A percentile compares a stretch with the other conserved stretches of the same genome.
Evolutionary conservation across 64 coral and sea anemone genomes (phyloP).

Genomic region (Pocillopora verrucosa): DNA sequence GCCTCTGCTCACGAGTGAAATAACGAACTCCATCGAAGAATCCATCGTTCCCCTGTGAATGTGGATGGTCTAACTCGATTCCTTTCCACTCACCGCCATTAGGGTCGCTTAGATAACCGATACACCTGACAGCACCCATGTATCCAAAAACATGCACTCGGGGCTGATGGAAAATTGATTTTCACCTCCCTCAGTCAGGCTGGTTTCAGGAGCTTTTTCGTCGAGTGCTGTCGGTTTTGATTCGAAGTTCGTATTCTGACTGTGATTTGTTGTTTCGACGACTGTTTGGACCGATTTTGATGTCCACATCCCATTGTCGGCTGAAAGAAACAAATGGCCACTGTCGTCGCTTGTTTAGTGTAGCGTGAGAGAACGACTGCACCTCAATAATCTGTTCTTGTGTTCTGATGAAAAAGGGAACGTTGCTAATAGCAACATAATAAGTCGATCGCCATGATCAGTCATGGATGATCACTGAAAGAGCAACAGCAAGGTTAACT

Average conservation of each 20-base stretch:
- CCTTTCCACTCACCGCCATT: constrained; percentile 70
- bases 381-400: too few relatives aligned
- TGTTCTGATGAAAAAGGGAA: too few relatives aligned
- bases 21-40: constrained; percentile 32
- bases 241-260: neutral
- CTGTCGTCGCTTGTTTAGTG: too few relatives aligned
- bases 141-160: constrained; percentile 72
- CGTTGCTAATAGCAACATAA: too few relatives aligned
- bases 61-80: constrained; percentile 58
- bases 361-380: too few relatives aligned
- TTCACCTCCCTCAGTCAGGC: neutral
- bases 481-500: too few relatives aligned
- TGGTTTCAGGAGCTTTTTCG: neutral
- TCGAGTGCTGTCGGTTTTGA: neutral
- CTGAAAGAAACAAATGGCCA: neutral
- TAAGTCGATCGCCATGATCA: too few relatives aligned
- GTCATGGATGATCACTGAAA: too few relatives aligned
- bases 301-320: constrained; percentile 16
- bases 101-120: constrained; percentile 37
- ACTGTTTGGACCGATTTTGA: constrained; percentile 20
- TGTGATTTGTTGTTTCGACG: neutral
- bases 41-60: constrained; percentile 67
- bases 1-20: constrained; percentile 57
- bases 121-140: constrained; percentile 63
- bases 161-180: constrained; percentile 37